A percentile compares a stretch with the other conserved stretches of the same genome.
phyloP scores from a whole-genome alignment of 2,888 invertebrate species.

The Trichopria drosophilae region DNA sequence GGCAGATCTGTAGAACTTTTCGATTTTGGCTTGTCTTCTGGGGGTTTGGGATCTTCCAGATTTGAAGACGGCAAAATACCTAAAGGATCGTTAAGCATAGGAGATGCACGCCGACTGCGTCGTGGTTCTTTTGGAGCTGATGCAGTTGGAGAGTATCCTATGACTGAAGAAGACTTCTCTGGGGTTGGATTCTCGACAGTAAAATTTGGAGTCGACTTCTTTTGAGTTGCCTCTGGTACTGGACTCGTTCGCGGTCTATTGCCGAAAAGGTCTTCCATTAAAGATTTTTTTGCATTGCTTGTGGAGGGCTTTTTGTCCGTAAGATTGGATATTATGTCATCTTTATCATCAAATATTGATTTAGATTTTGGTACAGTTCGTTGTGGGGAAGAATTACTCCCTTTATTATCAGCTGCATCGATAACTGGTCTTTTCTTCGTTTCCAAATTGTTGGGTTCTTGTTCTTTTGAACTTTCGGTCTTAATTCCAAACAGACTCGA shows the following conservation, averaged over 20 bases:
- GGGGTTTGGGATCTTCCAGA: constrained; percentile 4
- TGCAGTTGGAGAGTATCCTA: constrained; percentile 37
- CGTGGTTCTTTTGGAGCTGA: constrained; percentile 42
- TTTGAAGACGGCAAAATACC: constrained; percentile 42
- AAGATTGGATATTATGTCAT: constrained; percentile 29
- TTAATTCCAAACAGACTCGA: too few relatives aligned
- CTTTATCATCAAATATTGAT: constrained; percentile 24
- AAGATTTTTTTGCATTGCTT: constrained; percentile 41
- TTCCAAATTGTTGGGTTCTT: too few relatives aligned
- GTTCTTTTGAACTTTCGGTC: too few relatives aligned
- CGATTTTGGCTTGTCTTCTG: constrained; percentile 20
- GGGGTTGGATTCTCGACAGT: constrained; percentile 28
- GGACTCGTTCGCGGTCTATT: constrained; percentile 30
- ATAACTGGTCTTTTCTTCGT: too few relatives aligned
- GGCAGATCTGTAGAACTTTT: constrained; percentile 43
- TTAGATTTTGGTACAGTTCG: constrained; percentile 30
- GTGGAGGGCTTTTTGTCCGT: constrained; percentile 26
- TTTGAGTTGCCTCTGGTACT: constrained; percentile 4
- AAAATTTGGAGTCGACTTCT: constrained; percentile 23
- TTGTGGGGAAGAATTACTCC: too few relatives aligned
- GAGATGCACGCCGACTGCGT: constrained; percentile 43
- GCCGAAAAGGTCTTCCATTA: constrained; percentile 49
- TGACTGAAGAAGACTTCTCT: constrained; percentile 24
- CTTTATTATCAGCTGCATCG: too few relatives aligned
- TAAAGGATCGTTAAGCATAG: constrained; percentile 46